These are phyloP conservation scores for Potorous gilbertii DNA, from an alignment of 2,797 vertebrate species.

Conservation along the genomic window DNA sequence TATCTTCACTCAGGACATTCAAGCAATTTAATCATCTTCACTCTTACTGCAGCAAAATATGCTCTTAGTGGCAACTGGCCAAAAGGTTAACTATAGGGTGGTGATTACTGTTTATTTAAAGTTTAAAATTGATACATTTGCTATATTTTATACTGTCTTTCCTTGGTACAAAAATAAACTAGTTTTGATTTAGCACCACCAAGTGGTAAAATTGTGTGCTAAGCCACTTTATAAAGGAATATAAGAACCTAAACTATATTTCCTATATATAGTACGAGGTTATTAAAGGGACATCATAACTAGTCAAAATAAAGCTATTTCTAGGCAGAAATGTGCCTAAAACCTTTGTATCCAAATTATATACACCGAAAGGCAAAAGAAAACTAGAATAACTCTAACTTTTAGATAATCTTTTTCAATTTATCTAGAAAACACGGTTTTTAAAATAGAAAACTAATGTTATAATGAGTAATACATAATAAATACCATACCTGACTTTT, in stretches of 20 bases:
- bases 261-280: not conserved
- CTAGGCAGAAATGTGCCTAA: not conserved
- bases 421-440: not conserved
- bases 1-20: not conserved
- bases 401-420: not conserved
- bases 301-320: not conserved
- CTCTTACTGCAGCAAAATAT: not conserved
- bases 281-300: not conserved
- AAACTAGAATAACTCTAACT: not conserved
- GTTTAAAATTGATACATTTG: conserved; percentile 17
- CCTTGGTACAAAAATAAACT: conserved; percentile 26
- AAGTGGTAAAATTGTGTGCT: conserved; percentile 10
- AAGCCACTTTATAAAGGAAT: not conserved
- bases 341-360: not conserved
- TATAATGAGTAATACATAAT: not conserved
- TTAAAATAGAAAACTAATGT: not conserved
- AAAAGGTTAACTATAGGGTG: not conserved
- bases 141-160: not conserved
- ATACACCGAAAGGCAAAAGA: not conserved
- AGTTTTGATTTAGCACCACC: conserved; percentile 23
- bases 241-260: not conserved
- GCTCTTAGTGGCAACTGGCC: not conserved
- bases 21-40: not conserved
- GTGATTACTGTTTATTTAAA: not conserved
- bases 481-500: conserved; percentile 90